phyloP scores from a whole-genome alignment of 2,888 invertebrate genomes.

The Eilema depressum region DNA sequence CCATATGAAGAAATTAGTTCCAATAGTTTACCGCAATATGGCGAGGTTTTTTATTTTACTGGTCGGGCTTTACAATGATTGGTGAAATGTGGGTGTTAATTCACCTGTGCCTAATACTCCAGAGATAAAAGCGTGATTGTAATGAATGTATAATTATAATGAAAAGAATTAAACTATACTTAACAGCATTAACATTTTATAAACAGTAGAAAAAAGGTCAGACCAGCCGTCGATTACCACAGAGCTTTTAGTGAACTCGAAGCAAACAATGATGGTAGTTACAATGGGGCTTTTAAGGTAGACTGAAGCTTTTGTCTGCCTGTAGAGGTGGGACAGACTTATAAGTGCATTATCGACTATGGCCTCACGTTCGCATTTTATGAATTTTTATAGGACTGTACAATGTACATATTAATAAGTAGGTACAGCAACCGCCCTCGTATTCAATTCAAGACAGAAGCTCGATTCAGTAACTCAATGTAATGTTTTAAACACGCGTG shows the following conservation, averaged over 20 bases:
- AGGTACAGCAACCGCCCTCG: neutral
- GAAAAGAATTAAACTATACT: neutral
- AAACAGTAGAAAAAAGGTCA: conserved; percentile 45
- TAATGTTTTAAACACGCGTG: too few relatives aligned
- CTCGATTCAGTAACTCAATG: neutral
- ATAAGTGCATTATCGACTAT: conserved; percentile 66
- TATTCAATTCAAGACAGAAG: neutral
- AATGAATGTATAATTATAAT: neutral
- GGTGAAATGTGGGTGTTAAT: too few relatives aligned
- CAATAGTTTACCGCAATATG: too few relatives aligned
- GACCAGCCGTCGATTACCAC: conserved; percentile 65
- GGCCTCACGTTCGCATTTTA: conserved; percentile 32
- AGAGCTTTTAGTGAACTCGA: conserved; percentile 71
- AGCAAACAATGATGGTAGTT: conserved; percentile 71
- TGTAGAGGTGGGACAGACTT: conserved; percentile 52
- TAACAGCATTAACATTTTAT: conserved; percentile 7
- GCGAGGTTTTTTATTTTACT: too few relatives aligned
- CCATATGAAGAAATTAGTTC: too few relatives aligned
- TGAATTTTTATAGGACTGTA: conserved; percentile 1
- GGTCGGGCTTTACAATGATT: too few relatives aligned
- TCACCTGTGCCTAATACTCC: too few relatives aligned
- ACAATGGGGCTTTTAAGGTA: conserved; percentile 79
- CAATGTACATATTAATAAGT: neutral
- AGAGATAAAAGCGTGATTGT: too few relatives aligned
- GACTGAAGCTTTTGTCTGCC: conserved; percentile 72